phyloP scores from a whole-genome alignment of 1,140 invertebrate species.

The Drosophila quadrilineata region DNA sequence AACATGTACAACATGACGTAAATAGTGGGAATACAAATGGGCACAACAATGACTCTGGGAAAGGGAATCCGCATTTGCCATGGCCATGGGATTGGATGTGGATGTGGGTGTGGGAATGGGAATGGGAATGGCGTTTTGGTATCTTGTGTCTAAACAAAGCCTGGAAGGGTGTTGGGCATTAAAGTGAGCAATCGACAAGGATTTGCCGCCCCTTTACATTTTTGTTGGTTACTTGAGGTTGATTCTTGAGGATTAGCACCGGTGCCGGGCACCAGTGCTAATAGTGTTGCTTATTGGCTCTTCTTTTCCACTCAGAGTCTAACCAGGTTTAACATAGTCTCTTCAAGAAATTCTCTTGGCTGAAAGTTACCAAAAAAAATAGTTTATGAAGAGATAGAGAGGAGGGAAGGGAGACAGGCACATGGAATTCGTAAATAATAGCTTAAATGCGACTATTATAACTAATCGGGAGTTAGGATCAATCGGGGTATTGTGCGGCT shows the following conservation, averaged over 20 bases:
- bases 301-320: too few relatives aligned
- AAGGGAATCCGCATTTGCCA: too few relatives aligned
- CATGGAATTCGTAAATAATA: slow-evolving; percentile 27
- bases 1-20: slow-evolving; percentile 80
- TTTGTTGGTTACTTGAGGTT: slow-evolving; percentile 19
- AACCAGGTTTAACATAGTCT: too few relatives aligned
- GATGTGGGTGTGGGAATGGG: neutral
- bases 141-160: slow-evolving; percentile 20
- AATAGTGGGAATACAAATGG: slow-evolving; percentile 32
- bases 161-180: slow-evolving; percentile 57
- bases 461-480: slow-evolving; percentile 52
- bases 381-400: neutral
- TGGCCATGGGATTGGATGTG: neutral
- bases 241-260: slow-evolving; percentile 55
- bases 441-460: slow-evolving; percentile 64
- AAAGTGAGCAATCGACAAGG: slow-evolving; percentile 76
- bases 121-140: neutral
- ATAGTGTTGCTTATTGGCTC: too few relatives aligned
- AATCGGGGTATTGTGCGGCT: slow-evolving; percentile 25
- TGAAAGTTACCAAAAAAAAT: too few relatives aligned
- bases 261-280: slow-evolving; percentile 69
- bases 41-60: neutral
- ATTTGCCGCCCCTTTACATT: slow-evolving; percentile 37
- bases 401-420: neutral
- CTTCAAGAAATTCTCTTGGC: too few relatives aligned